Evolutionary conservation across 35 echinoderm and acorn worm species (phyloP), one percentile per base, ranked within the genome.

Genomic region (Ophioderma brevispina): DNA sequence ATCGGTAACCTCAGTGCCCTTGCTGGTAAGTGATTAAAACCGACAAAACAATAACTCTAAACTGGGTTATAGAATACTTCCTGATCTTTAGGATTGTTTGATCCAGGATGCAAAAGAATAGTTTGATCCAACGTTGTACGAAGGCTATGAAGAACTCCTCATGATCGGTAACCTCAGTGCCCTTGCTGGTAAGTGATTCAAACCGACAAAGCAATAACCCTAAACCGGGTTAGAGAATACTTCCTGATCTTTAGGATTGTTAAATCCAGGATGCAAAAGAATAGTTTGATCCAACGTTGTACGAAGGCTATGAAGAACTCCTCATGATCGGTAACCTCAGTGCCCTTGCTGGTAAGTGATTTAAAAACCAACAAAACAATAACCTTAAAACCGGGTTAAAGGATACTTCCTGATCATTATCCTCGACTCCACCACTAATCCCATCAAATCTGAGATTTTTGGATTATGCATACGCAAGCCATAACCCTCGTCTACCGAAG

Each of bases 161-260:
- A 84, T 94, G 82, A n/a, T 90, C 8, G 92, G 92, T n/a, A 40
- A 94, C 79, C 13, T 94, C 43, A n/a, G 79, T 33, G 92, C 87
- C 1, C 63, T 94, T 17, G 81, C 81, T 56, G 82, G 92, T 94
- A 78, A 87, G 76, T 30, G 36, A n/a, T n/a, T n/a, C n/a, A n/a
- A n/a, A 14, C 13, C 32, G 32, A 79, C 14, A 23, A 59, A 59
- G 13, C n/a, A 59, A 13, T 13, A n/a, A 59, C 13, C n/a, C 13
- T 59, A 59, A 15, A 59, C 55, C n/a, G 55, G 13, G n/a, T 59
- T n/a, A 59, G 55, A n/a, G 55, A 13, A 13, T n/a, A 59, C 13
- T n/a, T 59, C n/a, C n/a, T n/a, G n/a, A n/a, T n/a, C n/a, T n/a
- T n/a, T n/a, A n/a, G n/a, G n/a, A n/a, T n/a, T n/a, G n/a, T n/a